These are phyloP conservation scores for Apteryx mantelli DNA, from an alignment of 2,113 vertebrate species.

Conservation along the genomic window DNA sequence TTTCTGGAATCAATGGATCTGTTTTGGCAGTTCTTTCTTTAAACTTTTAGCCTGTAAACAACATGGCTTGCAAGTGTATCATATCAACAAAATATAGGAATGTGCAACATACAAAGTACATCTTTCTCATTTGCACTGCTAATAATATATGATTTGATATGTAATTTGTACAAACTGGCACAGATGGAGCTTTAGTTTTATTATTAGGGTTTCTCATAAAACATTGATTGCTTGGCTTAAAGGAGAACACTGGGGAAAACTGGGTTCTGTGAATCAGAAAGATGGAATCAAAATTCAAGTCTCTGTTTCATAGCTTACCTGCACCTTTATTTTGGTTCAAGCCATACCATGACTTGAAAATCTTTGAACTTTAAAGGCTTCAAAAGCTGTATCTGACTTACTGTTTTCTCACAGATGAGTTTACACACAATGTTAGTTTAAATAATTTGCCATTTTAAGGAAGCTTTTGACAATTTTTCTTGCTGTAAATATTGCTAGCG, in stretches of 20 bases:
- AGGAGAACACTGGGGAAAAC: neutral
- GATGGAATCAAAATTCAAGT: neutral
- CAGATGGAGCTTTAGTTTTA: slow-evolving; percentile 50
- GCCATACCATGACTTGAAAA: neutral
- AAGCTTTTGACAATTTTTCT: neutral
- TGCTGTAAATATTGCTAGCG: neutral
- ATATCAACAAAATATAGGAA: neutral
- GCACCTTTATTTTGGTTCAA: neutral
- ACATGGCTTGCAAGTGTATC: neutral
- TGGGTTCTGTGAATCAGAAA: neutral
- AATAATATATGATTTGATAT: neutral
- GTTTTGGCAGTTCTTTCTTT: neutral
- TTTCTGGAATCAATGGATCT: neutral
- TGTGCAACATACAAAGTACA: neutral
- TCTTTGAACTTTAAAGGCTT: slow-evolving; percentile 1
- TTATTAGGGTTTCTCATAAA: slow-evolving; percentile 31
- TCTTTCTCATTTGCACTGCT: neutral
- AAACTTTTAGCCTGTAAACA: neutral
- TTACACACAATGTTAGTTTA: neutral
- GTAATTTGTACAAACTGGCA: slow-evolving; percentile 17
- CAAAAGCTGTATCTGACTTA: neutral
- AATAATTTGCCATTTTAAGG: neutral
- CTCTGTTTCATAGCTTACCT: neutral
- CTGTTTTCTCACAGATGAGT: neutral
- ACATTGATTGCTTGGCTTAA: slow-evolving; percentile 36